phyloP scores from a whole-genome alignment of 2,113 vertebrate genomes.

The Pyxicephalus adspersus region DNA sequence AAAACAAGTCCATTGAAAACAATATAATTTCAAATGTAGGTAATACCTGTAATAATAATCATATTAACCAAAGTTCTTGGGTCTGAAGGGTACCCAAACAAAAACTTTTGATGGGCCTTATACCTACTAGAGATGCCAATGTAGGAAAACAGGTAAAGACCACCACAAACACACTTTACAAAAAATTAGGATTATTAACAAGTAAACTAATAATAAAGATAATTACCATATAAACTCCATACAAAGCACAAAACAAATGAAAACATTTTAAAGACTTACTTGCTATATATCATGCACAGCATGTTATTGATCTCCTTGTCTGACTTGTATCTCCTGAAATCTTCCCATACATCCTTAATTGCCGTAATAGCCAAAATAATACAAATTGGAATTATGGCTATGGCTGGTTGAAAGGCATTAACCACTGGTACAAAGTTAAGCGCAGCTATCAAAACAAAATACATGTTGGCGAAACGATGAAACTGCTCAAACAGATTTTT shows the following conservation, averaged over 20 bases:
- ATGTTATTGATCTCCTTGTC: slow-evolving; percentile 87
- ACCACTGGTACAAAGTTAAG: slow-evolving; percentile 89
- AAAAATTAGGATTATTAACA: too few relatives aligned
- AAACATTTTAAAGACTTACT: slow-evolving; percentile 69
- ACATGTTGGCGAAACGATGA: slow-evolving; percentile 88
- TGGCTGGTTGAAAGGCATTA: slow-evolving; percentile 87
- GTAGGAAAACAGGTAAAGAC: too few relatives aligned
- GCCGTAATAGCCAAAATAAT: slow-evolving; percentile 84
- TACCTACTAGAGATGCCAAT: too few relatives aligned
- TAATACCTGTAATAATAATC: too few relatives aligned
- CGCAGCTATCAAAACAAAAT: slow-evolving; percentile 82
- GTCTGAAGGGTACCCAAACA: too few relatives aligned
- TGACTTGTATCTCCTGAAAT: slow-evolving; percentile 83
- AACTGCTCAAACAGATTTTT: slow-evolving; percentile 91
- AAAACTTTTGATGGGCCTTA: too few relatives aligned
- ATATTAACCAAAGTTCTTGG: too few relatives aligned
- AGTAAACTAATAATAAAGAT: too few relatives aligned
- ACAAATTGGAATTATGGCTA: slow-evolving; percentile 84
- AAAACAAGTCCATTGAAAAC: too few relatives aligned
- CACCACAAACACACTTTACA: too few relatives aligned
- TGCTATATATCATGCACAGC: slow-evolving; percentile 83
- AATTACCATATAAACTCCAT: not conserved
- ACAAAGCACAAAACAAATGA: not conserved
- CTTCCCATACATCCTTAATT: slow-evolving; percentile 92
- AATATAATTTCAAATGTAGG: too few relatives aligned